phyloP scores from a whole-genome alignment of 2,113 vertebrate genomes.

The Hipposideros armiger region DNA sequence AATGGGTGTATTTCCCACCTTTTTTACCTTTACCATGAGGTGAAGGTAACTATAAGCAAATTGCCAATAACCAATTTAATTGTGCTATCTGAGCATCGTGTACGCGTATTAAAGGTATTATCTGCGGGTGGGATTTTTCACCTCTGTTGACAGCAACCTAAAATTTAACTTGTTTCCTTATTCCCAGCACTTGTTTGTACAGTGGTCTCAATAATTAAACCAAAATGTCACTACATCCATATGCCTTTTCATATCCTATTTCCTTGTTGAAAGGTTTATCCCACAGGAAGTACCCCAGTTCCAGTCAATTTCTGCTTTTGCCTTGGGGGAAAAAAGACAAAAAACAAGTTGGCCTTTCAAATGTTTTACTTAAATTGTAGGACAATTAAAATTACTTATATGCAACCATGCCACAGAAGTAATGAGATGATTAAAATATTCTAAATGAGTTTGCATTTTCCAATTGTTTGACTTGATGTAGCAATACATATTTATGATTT shows the following conservation, averaged over 20 bases:
- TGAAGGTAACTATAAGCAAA: background rate
- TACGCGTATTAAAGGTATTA: conserved; percentile 61
- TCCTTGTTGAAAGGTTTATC: conserved; percentile 82
- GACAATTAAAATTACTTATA: conserved; percentile 76
- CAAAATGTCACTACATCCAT: conserved; percentile 86
- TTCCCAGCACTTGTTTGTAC: conserved; percentile 85
- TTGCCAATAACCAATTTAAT: background rate
- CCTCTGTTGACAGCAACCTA: conserved; percentile 78
- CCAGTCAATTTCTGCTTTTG: conserved; percentile 69
- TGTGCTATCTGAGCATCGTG: background rate
- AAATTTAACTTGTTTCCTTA: conserved; percentile 84
- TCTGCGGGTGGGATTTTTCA: conserved; percentile 80
- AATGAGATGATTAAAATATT: conserved; percentile 78
- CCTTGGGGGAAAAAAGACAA: conserved; percentile 38
- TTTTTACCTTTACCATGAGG: background rate
- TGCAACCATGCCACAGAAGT: conserved; percentile 26
- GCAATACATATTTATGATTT: conserved; percentile 81
- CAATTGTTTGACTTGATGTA: conserved; percentile 74
- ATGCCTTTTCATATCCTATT: conserved; percentile 71
- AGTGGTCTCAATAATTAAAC: conserved; percentile 87
- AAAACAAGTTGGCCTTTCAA: conserved; percentile 72
- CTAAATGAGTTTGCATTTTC: conserved; percentile 76
- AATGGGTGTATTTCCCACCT: background rate
- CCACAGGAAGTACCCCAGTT: conserved; percentile 79
- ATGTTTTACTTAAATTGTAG: conserved; percentile 69